Percentiles rank a stretch among this genome's conserved stretches.
These are phyloP conservation scores for Bucco capensis DNA, from an alignment of 2,113 vertebrate species.

Conservation along the genomic window DNA sequence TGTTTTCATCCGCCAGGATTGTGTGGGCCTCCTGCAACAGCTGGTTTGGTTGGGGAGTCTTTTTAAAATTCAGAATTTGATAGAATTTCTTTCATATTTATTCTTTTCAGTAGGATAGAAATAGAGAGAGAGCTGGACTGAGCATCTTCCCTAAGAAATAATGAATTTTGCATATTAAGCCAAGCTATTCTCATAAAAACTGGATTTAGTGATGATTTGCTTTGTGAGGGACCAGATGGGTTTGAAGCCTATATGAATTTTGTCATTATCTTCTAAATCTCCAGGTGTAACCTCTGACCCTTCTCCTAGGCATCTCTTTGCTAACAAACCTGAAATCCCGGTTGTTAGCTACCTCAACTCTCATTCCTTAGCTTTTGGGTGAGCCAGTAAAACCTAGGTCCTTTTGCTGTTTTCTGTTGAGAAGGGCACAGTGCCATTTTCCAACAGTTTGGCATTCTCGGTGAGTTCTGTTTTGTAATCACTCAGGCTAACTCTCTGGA, in stretches of 20 bases:
- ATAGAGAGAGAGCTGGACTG: not conserved
- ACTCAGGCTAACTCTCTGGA: not conserved
- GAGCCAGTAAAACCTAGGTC: not conserved
- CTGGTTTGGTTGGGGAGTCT: not conserved
- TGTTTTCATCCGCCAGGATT: not conserved
- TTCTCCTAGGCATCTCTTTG: not conserved
- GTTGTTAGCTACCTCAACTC: not conserved
- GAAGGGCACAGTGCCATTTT: conserved; percentile 33
- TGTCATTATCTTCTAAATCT: conserved; percentile 1
- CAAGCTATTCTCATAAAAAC: not conserved
- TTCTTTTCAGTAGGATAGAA: not conserved
- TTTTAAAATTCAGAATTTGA: not conserved
- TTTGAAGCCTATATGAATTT: not conserved
- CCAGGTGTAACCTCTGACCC: conserved; percentile 33
- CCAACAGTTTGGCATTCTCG: not conserved
- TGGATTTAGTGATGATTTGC: not conserved
- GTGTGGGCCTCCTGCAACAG: not conserved
- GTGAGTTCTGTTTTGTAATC: conserved; percentile 30
- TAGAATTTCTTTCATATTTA: not conserved
- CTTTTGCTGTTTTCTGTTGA: not conserved
- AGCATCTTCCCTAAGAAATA: not conserved
- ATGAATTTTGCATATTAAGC: not conserved
- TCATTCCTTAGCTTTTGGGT: not conserved
- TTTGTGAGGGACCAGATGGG: not conserved
- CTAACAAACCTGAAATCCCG: conserved; percentile 43